Base-by-base conservation (phyloP, 2,797 vertebrate species). In the Siniperca undulata region DNA sequence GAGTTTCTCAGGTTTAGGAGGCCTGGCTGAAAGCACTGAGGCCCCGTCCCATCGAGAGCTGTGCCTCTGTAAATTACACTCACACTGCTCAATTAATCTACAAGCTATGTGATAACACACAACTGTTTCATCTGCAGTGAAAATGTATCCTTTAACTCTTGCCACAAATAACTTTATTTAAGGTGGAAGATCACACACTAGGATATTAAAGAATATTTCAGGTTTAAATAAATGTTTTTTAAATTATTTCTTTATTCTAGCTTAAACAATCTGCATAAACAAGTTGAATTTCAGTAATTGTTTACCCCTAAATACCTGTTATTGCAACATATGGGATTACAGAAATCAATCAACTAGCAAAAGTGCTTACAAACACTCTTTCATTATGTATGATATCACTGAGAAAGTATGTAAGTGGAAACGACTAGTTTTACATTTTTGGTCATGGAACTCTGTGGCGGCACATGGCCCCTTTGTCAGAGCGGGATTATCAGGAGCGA, bases 401-500 rank as follows among this genome's bases (percentile, higher is more conserved):
- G 90, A 92, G 89, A 90, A 93, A 94, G 90, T 95, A 94, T 93
- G 94, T 93, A 94, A 95, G 91, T 92, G 92, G 94, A 94, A 95
- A 90, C 24, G 92, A 94, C 93, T 86, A 86, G 90, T 94, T 94
- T 94, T 94, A 93, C 92, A 93, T 94, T 94, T 94, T 93, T 94
- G 93, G 91, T 94, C 93, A 94, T 93, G 93, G 91, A 88, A 84
- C 91, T 91, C 86, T 81, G 85, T 52, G 82, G 91, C 56, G 91
- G 91, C 94, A 93, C 94, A 94, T 92, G 93, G 93, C 86, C 91
- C 91, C 89, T 94, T 95, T 95, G 93, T 95, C 92, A 96, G 96
- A 93, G 96, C 90, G 92, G 95, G 96, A 97, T 97, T 96, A 97
- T 97, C 95, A 94, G 95, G 93, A 96, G 96, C 92, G 94, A 94